Evolutionary conservation across 1,140 invertebrate genomes (phyloP), one percentile per base, ranked within the genome.

Genomic region (Rhopalosiphum maidis): DNA sequence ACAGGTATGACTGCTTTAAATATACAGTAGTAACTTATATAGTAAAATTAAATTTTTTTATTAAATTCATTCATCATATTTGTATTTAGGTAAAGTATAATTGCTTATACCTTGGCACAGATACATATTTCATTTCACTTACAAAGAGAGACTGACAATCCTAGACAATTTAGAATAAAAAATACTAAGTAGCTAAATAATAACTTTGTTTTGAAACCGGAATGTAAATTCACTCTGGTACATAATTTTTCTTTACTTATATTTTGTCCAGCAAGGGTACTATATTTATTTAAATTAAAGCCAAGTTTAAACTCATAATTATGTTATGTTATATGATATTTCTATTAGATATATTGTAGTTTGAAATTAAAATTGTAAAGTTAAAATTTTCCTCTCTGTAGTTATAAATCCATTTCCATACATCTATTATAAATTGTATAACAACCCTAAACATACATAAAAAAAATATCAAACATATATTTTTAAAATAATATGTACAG

Each of bases 1-100:
- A 98, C 94, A 96, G 96, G 96, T 97, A 95, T 2, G 41, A 94
- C 93, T n/a, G 30, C 25, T 68, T 37, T 55, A 23, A 23, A 51
- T 35, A 23, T 51, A 18, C 0, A 51, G 4, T 88, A 30, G 51
- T 88, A 95, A 25, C 8, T 46, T 1, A 5, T 68, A 5, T 18
- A 15, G n/a, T 68, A n/a, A 11, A 8, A n/a, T n/a, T n/a, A 68
- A 68, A 60, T 25, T 25, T 46, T 46, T 11, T 7, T 23, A 55
- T 55, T 25, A 25, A 68, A 77, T 77, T 77, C 5, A 5, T 77
- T 77, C 0, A n/a, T n/a, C 0, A 77, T 18, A 15, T 77, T 15
- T 77, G 60, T n/a, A 35, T 77, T 11, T 77, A 77, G 15, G 15
- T 77, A 18, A 35, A 18, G 60, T 77, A 5, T 77, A 9, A 35